A percentile compares a stretch with the other conserved stretches of the same genome.
Evolutionary conservation across 2,888 invertebrate species (phyloP).

Genomic region (Anthrax anthrax): DNA sequence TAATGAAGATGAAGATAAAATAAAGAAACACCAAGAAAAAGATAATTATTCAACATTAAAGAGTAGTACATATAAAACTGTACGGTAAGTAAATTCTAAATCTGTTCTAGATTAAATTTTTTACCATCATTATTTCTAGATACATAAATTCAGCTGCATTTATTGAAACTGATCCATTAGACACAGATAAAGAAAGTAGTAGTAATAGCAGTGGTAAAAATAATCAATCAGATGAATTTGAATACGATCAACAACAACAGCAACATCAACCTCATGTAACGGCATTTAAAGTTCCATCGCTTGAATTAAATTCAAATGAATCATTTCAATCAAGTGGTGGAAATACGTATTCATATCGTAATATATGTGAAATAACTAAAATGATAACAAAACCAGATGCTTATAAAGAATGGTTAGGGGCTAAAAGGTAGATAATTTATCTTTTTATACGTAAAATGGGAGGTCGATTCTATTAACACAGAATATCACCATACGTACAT

Average conservation of each 20-base stretch:
- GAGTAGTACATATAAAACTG: constrained; percentile 3
- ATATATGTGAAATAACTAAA: constrained; percentile 17
- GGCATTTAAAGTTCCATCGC: constrained; percentile 16
- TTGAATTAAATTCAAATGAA: constrained; percentile 20
- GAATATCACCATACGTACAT: too few relatives aligned
- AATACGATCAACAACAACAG: constrained; percentile 1
- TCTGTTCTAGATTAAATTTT: too few relatives aligned
- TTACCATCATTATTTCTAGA: constrained; percentile 9
- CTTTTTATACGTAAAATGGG: too few relatives aligned
- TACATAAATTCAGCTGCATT: constrained; percentile 18
- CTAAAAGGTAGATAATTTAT: constrained; percentile 21
- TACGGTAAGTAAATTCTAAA: background rate
- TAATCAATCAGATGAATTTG: background rate
- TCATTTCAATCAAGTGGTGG: constrained; percentile 17
- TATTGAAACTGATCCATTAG: constrained; percentile 14
- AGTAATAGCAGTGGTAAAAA: constrained; percentile 8
- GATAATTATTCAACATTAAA: too few relatives aligned
- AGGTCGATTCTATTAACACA: too few relatives aligned
- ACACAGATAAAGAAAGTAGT: constrained; percentile 6
- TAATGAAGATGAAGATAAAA: background rate
- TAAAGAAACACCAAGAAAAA: too few relatives aligned
- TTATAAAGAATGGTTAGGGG: constrained; percentile 25
- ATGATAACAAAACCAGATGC: constrained; percentile 22
- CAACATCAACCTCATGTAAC: constrained; percentile 7
- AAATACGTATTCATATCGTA: constrained; percentile 16